Conservation (phyloP, 2,113 vertebrate genomes). For the Leptocoma aspasia region DNA sequence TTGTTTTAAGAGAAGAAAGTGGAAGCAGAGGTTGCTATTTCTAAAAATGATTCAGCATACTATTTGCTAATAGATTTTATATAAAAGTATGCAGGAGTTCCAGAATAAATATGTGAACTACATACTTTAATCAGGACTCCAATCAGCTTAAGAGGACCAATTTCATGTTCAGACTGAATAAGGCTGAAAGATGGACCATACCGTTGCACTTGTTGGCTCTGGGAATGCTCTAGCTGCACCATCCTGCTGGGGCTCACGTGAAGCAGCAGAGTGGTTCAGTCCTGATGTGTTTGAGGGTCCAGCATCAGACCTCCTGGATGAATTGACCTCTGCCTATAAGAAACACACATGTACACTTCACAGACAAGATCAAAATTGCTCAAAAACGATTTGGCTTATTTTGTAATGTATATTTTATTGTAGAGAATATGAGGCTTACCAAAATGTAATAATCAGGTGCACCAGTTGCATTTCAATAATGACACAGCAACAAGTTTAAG, state of each 20-base stretch:
- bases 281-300: conserved; percentile 31
- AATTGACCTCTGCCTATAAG: conserved; percentile 75
- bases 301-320: conserved; percentile 67
- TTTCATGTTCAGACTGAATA: not conserved
- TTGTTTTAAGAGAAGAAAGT: not conserved
- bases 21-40: not conserved
- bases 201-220: conserved; percentile 48
- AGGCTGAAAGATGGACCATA: conserved; percentile 5
- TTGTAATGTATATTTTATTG: not conserved
- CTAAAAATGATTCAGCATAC: not conserved
- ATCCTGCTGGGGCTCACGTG: conserved; percentile 56
- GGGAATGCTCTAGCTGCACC: conserved; percentile 47
- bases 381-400: not conserved
- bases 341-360: not conserved
- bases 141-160: not conserved
- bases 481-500: not conserved
- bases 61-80: not conserved
- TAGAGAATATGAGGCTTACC: not conserved
- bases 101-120: not conserved
- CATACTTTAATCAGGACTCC: not conserved
- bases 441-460: not conserved
- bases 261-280: conserved; percentile 35
- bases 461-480: not conserved
- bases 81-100: not conserved
- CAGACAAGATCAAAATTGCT: not conserved